These are phyloP conservation scores for Limnothrissa miodon DNA, from an alignment of 2,113 vertebrate species.

Conservation along the genomic window DNA sequence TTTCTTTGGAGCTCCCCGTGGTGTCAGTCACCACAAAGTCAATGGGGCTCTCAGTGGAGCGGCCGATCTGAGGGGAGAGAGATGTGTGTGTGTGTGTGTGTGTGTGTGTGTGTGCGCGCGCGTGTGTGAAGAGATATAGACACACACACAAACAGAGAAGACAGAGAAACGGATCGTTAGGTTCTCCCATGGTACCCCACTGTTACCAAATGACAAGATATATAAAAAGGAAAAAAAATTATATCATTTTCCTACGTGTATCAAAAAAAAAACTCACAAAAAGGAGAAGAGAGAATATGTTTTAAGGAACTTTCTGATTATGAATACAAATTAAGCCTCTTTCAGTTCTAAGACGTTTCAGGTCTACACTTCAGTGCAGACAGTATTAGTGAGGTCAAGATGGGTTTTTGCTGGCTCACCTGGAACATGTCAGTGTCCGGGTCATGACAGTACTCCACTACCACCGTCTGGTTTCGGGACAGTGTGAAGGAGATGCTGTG, in stretches of 20 bases:
- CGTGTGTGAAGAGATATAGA: too few relatives aligned
- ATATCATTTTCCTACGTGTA: too few relatives aligned
- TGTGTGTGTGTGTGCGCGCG: too few relatives aligned
- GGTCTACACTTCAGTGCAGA: too few relatives aligned
- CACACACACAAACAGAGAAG: not conserved
- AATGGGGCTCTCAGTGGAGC: slow-evolving; percentile 96
- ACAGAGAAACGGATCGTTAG: not conserved
- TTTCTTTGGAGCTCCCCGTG: slow-evolving; percentile 73
- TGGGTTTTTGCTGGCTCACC: slow-evolving; percentile 68
- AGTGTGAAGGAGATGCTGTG: slow-evolving; percentile 96
- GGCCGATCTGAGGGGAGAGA: slow-evolving; percentile 80
- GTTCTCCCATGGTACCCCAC: not conserved
- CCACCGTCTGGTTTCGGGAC: slow-evolving; percentile 93
- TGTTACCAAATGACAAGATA: not conserved
- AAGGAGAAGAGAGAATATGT: too few relatives aligned
- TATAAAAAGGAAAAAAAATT: not conserved
- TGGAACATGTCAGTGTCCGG: slow-evolving; percentile 98
- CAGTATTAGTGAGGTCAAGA: too few relatives aligned
- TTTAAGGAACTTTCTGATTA: too few relatives aligned
- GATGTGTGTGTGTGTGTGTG: not conserved
- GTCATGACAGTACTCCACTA: slow-evolving; percentile 96
- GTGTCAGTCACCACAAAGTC: slow-evolving; percentile 99
- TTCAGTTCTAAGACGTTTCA: too few relatives aligned
- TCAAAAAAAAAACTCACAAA: too few relatives aligned
- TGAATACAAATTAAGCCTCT: too few relatives aligned